Evolutionary conservation across 2,113 vertebrate genomes (phyloP).

Genomic region (Gnathonemus longibarbis): DNA sequence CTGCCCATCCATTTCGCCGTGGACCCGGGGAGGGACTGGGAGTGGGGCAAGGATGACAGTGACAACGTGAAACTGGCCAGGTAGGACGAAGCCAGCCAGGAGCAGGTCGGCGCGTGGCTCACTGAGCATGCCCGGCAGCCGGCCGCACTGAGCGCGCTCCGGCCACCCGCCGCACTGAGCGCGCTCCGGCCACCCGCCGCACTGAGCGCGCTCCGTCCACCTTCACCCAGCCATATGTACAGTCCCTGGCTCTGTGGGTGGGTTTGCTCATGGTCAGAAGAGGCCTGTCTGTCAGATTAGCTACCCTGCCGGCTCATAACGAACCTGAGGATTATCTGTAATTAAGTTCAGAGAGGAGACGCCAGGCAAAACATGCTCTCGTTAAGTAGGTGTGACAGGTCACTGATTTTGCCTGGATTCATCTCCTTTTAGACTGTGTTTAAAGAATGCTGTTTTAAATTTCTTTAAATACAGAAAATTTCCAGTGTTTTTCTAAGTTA

Average conservation of each 20-base stretch:
- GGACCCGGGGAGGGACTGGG: constrained; percentile 89
- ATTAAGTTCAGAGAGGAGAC: constrained; percentile 46
- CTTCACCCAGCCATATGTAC: not conserved
- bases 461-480: not conserved
- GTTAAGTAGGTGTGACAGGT: constrained; percentile 26
- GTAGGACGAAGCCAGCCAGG: constrained; percentile 45
- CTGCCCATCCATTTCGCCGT: constrained; percentile 94
- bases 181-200: not conserved
- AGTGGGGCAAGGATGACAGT: constrained; percentile 85
- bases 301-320: constrained; percentile 28
- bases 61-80: constrained; percentile 87
- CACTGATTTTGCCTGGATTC: not conserved
- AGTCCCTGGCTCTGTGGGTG: not conserved
- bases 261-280: not conserved
- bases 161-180: not conserved
- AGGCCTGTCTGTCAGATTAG: constrained; percentile 32
- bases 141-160: no score
- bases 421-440: not conserved
- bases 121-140: no score
- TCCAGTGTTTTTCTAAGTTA: not conserved
- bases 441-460: not conserved
- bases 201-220: no score
- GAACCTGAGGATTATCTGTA: constrained; percentile 43
- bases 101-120: no score
- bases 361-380: constrained; percentile 28